phyloP scores from a whole-genome alignment of 2,113 vertebrate species.

The Sturnus vulgaris region DNA sequence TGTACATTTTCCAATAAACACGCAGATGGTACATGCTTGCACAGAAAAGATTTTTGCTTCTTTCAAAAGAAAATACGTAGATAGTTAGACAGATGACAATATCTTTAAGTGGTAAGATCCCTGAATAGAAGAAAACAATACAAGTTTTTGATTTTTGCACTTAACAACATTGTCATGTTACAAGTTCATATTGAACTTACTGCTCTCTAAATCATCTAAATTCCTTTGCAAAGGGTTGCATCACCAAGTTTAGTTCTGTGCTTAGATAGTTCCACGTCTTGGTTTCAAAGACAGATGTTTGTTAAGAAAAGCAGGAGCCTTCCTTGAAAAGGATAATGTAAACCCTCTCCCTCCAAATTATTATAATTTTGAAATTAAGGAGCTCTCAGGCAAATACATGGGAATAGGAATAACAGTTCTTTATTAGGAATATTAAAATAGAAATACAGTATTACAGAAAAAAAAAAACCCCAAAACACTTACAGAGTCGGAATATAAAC shows the following conservation, averaged over 20 bases:
- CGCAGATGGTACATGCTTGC: not conserved
- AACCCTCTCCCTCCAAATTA: too few species aligned
- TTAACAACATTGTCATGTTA: not conserved
- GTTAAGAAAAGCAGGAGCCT: too few species aligned
- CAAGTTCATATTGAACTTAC: not conserved
- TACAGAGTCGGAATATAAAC: too few species aligned
- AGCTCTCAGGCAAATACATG: too few species aligned
- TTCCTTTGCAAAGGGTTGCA: not conserved
- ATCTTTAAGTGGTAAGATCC: not conserved
- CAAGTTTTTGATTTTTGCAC: not conserved
- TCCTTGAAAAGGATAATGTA: too few species aligned
- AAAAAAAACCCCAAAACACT: too few species aligned
- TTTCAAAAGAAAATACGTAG: not conserved
- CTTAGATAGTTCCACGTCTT: not conserved
- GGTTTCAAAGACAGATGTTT: too few species aligned
- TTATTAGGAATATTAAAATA: too few species aligned
- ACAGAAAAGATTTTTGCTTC: not conserved
- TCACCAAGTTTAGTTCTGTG: not conserved
- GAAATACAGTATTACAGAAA: too few species aligned
- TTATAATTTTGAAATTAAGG: too few species aligned
- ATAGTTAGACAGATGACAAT: not conserved
- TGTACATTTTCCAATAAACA: not conserved
- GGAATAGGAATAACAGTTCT: too few species aligned
- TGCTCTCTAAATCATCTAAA: not conserved
- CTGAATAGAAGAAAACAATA: not conserved